Evolutionary conservation across 2,797 vertebrate species (phyloP).

Genomic region (Enteromius fasciolatus): DNA sequence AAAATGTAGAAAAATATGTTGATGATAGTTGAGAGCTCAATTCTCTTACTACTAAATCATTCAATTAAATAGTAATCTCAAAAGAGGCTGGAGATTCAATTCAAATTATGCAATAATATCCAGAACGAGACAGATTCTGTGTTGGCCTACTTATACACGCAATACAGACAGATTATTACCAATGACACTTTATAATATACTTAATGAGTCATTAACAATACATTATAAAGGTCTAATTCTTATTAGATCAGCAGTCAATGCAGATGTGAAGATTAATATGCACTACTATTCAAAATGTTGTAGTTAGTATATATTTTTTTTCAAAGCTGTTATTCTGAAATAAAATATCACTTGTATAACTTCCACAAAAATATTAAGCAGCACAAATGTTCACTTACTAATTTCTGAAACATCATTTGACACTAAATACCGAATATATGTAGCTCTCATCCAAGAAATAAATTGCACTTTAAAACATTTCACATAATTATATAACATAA

Average conservation of each 20-base stretch:
- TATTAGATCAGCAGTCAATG: neutral
- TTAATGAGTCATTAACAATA: neutral
- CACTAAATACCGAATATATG: neutral
- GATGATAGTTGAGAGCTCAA: neutral
- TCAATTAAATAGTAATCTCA: neutral
- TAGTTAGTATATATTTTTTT: neutral
- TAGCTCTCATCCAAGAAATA: neutral
- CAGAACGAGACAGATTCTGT: neutral
- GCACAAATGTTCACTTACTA: neutral
- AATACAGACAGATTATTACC: neutral
- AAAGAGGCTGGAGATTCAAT: neutral
- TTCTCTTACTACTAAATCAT: neutral
- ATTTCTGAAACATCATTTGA: neutral
- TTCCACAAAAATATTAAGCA: neutral
- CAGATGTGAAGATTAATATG: neutral
- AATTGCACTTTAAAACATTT: neutral
- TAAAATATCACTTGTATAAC: neutral
- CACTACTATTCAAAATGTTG: neutral
- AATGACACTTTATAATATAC: conserved; percentile 6
- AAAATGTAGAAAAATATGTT: neutral
- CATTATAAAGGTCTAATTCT: neutral
- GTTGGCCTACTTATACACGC: conserved; percentile 3
- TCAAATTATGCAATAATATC: neutral
- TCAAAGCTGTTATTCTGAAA: neutral
- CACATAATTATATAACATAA: neutral